A percentile compares a stretch with the other conserved stretches of the same genome.
phyloP scores from a whole-genome alignment of 2,888 invertebrate genomes.

The Oscheius sp. region DNA sequence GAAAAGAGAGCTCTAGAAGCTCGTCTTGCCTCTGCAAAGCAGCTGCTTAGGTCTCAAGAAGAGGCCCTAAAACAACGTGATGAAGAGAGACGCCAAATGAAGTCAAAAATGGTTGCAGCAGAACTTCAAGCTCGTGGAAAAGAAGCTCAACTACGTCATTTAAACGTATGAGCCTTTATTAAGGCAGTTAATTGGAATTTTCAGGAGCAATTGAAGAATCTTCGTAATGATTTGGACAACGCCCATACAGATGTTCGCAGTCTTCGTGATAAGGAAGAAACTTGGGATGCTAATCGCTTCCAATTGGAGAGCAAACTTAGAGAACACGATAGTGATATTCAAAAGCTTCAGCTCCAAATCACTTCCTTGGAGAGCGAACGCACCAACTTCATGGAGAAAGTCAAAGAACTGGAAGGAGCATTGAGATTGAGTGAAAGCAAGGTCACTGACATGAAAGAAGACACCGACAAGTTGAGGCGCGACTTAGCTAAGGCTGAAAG shows the following conservation, averaged over 20 bases:
- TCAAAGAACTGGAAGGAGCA: slow-evolving; percentile 66
- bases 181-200: no score
- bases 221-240: slow-evolving; percentile 65
- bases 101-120: slow-evolving; percentile 68
- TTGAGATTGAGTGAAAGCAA: slow-evolving; percentile 64
- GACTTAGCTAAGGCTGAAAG: slow-evolving; percentile 64
- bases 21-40: slow-evolving; percentile 63
- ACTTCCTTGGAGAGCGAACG: slow-evolving; percentile 63
- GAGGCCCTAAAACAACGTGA: slow-evolving; percentile 68
- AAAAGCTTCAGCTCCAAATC: slow-evolving; percentile 60
- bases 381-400: slow-evolving; percentile 58
- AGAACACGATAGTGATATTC: slow-evolving; percentile 64
- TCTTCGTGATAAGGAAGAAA: slow-evolving; percentile 65
- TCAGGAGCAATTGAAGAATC: slow-evolving; percentile 67
- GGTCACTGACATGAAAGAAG: slow-evolving; percentile 62
- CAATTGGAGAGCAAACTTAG: slow-evolving; percentile 65
- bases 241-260: slow-evolving; percentile 64
- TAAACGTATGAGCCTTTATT: slow-evolving; percentile 56
- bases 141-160: slow-evolving; percentile 67
- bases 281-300: slow-evolving; percentile 61
- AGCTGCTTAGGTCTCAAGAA: slow-evolving; percentile 67
- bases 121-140: slow-evolving; percentile 69
- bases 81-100: slow-evolving; percentile 67
- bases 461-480: slow-evolving; percentile 61
- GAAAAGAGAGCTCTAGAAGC: slow-evolving; percentile 67